These are phyloP conservation scores for Lasius fuliginosus DNA, from an alignment of 2,888 invertebrate genomes.

Conservation along the genomic window DNA sequence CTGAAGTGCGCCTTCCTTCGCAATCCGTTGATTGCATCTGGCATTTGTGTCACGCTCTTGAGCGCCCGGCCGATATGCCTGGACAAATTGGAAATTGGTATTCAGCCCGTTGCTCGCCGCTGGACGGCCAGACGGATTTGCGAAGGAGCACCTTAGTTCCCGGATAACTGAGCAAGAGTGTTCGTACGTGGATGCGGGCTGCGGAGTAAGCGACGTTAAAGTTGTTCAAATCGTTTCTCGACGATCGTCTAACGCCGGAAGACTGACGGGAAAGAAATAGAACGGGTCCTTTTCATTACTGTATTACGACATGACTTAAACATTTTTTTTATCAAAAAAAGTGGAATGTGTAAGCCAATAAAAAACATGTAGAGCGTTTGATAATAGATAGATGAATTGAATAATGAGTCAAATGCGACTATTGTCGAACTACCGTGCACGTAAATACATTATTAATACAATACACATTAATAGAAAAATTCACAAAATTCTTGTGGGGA, in stretches of 20 bases:
- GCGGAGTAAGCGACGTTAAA: slow-evolving; percentile 77
- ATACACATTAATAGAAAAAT: neutral
- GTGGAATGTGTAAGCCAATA: neutral
- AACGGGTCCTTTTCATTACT: slow-evolving; percentile 17
- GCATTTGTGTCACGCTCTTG: slow-evolving; percentile 86
- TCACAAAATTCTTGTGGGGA: neutral
- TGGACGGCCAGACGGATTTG: slow-evolving; percentile 85
- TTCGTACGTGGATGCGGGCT: slow-evolving; percentile 62
- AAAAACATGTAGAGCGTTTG: neutral
- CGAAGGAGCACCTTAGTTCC: slow-evolving; percentile 81
- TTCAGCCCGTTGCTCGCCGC: slow-evolving; percentile 78
- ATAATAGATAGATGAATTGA: neutral
- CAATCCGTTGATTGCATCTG: slow-evolving; percentile 84
- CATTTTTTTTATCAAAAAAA: neutral
- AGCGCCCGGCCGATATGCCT: slow-evolving; percentile 86
- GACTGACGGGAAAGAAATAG: slow-evolving; percentile 76
- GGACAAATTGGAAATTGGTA: slow-evolving; percentile 85
- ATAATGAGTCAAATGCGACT: neutral
- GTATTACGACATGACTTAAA: neutral
- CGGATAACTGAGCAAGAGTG: slow-evolving; percentile 63
- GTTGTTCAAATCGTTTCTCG: slow-evolving; percentile 84
- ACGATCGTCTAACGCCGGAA: slow-evolving; percentile 80
- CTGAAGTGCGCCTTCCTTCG: slow-evolving; percentile 65
- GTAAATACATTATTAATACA: neutral
- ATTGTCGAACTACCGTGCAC: neutral